Base-by-base conservation (phyloP, 2,113 vertebrate species). In the Lophius piscatorius region DNA sequence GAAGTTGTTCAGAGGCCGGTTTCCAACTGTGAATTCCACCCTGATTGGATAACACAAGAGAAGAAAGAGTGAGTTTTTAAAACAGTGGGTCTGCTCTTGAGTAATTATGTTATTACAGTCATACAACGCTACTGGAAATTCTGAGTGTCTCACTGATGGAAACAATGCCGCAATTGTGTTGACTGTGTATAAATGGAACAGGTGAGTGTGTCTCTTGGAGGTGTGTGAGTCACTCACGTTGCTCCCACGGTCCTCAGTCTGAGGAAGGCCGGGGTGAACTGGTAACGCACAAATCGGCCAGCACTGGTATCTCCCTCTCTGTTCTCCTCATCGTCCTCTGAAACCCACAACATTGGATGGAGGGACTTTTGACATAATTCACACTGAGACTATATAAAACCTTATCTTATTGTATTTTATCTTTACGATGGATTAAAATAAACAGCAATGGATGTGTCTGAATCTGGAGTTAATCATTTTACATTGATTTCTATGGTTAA, bases 1-100 rank as follows among this genome's bases (percentile, higher is more conserved):
- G 59, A 98, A 97, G 78, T 93, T 95, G 55, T 91, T 94, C 23
- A 98, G 91, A 23, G 96, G 93, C 42, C 92, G 92, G 64, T 94
- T 94, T 29, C 95, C 96, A 31, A 98, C 95, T 0, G 95, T 95
- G 87, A 98, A 98, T 79, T 98, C 95, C 86, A 98, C 96, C 49
- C 96, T 98, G 83, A 34, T 46, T 1, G 10, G 41, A 70, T 6
- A 8, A 33, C 11, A 55, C 9, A 24, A 48, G 21, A 62, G 29
- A 46, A 21, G 39, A 13, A 5, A 48, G n/a, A 34, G 1, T 21
- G 24, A 39, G 9, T 42, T 6, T 13, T 42, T 36, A 18, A 33
- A 34, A 35, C 5, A 35, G 55, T 87, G 89, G 18, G 88, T 90
- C 58, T 92, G 90, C 63, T 28, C 91, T 91, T 62, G 91, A 92